phyloP scores from a whole-genome alignment of 2,113 vertebrate genomes.

The Halichoerus grypus region DNA sequence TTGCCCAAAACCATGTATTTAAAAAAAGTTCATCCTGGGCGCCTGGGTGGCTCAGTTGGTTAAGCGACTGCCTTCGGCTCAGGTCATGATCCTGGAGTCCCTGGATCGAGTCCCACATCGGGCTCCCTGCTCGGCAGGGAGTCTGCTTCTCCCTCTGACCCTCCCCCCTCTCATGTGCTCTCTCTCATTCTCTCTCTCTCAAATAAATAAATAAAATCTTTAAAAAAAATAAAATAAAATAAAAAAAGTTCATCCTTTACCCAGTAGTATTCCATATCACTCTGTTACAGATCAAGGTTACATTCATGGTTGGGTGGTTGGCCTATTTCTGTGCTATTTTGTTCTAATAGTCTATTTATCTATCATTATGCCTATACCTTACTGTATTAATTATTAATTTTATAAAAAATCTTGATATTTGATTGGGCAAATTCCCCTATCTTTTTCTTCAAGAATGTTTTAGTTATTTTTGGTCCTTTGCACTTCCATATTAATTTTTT shows the following conservation, averaged over 20 bases:
- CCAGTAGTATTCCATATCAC: not conserved
- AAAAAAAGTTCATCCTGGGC: not conserved
- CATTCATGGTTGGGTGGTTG: not conserved
- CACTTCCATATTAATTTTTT: not conserved
- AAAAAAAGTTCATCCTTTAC: not conserved
- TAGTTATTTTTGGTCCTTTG: not conserved
- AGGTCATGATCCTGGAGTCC: too few species aligned
- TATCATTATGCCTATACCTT: not conserved
- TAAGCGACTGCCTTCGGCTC: too few species aligned
- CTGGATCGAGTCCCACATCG: too few species aligned
- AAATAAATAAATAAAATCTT: too few species aligned
- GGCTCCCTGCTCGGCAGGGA: too few species aligned
- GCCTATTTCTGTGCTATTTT: not conserved
- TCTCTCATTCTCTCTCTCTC: too few species aligned
- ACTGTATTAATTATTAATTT: not conserved
- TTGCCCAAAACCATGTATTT: not conserved
- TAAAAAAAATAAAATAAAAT: too few species aligned
- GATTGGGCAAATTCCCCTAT: not conserved
- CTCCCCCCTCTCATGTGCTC: too few species aligned
- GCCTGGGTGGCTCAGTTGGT: too few species aligned
- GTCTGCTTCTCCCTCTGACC: too few species aligned
- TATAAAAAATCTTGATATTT: not conserved
- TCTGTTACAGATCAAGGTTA: not conserved
- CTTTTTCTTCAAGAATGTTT: not conserved
- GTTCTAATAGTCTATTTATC: not conserved